Conservation (phyloP, 1,140 invertebrate species). For the Hycleus phaleratus region DNA sequence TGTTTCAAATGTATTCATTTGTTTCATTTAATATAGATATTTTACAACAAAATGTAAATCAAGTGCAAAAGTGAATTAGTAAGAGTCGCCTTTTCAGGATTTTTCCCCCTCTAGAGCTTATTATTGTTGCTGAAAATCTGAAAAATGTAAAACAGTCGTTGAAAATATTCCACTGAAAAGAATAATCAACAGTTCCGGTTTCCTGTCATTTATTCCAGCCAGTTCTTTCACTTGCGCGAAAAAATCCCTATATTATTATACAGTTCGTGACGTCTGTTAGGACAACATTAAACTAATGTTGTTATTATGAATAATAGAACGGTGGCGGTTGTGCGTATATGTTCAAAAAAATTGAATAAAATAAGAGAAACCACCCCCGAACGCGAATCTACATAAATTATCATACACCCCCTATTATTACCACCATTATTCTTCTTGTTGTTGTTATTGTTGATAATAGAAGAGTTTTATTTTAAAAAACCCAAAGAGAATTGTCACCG, state of each 20-base stretch:
- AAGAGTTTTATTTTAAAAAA: too few relatives aligned
- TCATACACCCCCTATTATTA: too few relatives aligned
- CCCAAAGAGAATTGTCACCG: too few relatives aligned
- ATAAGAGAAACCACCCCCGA: too few relatives aligned
- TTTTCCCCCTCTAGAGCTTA: too few relatives aligned
- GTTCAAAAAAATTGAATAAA: too few relatives aligned
- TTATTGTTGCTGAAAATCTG: conserved; percentile 9
- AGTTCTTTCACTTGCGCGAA: conserved; percentile 23
- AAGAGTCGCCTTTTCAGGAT: neutral
- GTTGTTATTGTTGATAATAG: too few relatives aligned
- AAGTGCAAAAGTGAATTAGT: neutral
- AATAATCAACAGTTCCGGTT: conserved; percentile 30
- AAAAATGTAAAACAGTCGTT: conserved; percentile 29
- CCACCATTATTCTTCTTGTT: too few relatives aligned
- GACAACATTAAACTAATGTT: conserved; percentile 15
- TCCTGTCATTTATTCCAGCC: conserved; percentile 29
- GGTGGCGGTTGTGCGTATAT: conserved; percentile 1
- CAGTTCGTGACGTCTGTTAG: conserved; percentile 27
- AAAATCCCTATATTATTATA: conserved; percentile 27
- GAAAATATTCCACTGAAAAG: conserved; percentile 31
- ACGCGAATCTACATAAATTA: too few relatives aligned
- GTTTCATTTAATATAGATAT: conserved; percentile 13
- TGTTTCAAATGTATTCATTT: conserved; percentile 7
- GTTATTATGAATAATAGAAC: conserved; percentile 8
- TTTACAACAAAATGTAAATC: conserved; percentile 10